A percentile compares a stretch with the other conserved stretches of the same genome.
Evolutionary conservation across 2,797 vertebrate species (phyloP).

Genomic region (Caiman crocodilus): DNA sequence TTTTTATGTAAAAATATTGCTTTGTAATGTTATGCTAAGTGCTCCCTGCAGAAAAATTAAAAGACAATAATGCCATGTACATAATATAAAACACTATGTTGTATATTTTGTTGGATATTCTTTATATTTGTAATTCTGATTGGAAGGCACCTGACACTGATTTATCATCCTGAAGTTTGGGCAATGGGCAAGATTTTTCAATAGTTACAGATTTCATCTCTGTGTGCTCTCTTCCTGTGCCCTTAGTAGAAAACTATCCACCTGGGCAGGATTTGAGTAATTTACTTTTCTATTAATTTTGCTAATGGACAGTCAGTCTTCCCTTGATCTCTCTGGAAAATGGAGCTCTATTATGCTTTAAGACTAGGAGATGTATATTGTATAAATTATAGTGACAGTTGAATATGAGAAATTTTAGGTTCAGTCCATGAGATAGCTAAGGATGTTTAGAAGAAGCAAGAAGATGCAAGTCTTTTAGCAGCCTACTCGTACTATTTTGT

Average conservation of each 20-base stretch:
- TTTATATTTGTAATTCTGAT: slow-evolving; percentile 36
- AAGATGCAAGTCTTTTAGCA: not conserved
- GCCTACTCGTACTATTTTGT: not conserved
- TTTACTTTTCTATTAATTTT: slow-evolving; percentile 35
- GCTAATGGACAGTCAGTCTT: not conserved
- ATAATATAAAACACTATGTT: slow-evolving; percentile 33
- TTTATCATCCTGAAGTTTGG: slow-evolving; percentile 13
- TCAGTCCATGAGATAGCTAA: not conserved
- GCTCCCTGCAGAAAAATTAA: slow-evolving; percentile 67
- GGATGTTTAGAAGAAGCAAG: not conserved
- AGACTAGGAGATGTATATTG: not conserved
- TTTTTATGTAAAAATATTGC: slow-evolving; percentile 68
- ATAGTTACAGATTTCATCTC: slow-evolving; percentile 17
- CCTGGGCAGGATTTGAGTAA: not conserved
- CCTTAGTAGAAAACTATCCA: not conserved
- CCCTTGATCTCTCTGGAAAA: not conserved
- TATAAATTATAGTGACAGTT: not conserved
- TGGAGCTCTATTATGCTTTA: not conserved
- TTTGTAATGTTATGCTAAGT: slow-evolving; percentile 65
- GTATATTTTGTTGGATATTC: slow-evolving; percentile 16
- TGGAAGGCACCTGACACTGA: not conserved
- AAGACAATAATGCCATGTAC: slow-evolving; percentile 17
- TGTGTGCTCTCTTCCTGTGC: not conserved
- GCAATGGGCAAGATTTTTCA: not conserved
- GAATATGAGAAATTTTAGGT: rapidly evolving